A percentile compares a stretch with the other conserved stretches of the same genome.
phyloP scores from a whole-genome alignment of 92 coral and sea anemone genomes.

The Palythoa grandis region DNA sequence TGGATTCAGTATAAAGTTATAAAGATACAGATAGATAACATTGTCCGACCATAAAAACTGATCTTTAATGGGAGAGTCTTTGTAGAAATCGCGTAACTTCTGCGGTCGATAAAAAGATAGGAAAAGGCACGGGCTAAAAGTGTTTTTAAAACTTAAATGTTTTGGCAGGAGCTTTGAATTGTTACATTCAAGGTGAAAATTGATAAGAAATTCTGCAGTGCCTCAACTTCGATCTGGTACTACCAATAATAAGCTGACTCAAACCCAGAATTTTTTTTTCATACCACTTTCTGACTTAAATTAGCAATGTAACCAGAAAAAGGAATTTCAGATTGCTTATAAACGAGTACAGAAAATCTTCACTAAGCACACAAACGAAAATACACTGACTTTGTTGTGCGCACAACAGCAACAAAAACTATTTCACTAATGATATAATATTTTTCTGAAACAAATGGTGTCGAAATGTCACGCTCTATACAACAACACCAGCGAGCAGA shows the following conservation, averaged over 20 bases:
- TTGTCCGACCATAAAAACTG: constrained; percentile 10
- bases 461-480: neutral
- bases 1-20: constrained; percentile 2
- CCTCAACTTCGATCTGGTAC: neutral
- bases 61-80: neutral
- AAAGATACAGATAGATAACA: neutral
- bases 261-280: neutral
- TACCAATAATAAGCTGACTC: neutral
- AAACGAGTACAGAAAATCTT: neutral
- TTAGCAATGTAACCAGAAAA: neutral
- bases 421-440: neutral
- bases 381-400: neutral
- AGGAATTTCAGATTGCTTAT: neutral
- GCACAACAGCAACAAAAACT: neutral
- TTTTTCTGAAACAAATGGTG: neutral
- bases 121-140: neutral
- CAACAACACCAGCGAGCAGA: neutral
- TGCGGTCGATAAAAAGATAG: neutral
- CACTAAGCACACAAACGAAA: neutral
- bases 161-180: neutral
- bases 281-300: neutral
- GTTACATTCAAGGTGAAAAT: neutral
- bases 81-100: neutral
- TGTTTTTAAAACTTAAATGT: neutral
- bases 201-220: neutral